Evolutionary conservation across 2,797 vertebrate genomes (phyloP).

Genomic region (Halcyon chelicuti): DNA sequence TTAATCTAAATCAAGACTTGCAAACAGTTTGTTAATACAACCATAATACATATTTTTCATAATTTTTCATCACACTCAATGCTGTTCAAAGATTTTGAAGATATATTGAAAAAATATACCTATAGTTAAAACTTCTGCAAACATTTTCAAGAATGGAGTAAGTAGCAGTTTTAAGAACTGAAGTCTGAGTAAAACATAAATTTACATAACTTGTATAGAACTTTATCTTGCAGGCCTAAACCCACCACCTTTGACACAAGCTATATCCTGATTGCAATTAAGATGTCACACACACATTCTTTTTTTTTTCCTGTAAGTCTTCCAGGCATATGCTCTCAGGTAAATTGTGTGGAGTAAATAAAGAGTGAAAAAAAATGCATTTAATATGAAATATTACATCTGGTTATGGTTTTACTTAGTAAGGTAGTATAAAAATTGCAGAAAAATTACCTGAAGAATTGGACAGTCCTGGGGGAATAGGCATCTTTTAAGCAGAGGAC

Average conservation of each 20-base stretch:
- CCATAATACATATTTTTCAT: constrained; percentile 14
- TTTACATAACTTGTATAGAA: not conserved
- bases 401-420: not conserved
- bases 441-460: not conserved
- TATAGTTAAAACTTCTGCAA: constrained; percentile 66
- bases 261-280: not conserved
- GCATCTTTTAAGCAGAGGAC: not conserved
- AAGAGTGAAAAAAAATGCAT: not conserved
- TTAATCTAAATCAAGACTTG: constrained; percentile 53
- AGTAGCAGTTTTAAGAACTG: constrained; percentile 18
- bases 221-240: not conserved
- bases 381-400: not conserved
- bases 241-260: not conserved
- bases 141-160: constrained; percentile 42
- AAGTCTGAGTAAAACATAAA: constrained; percentile 27
- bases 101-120: constrained; percentile 35
- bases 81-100: constrained; percentile 30
- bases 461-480: not conserved
- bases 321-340: not conserved
- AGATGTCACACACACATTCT: not conserved
- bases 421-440: not conserved
- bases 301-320: not conserved
- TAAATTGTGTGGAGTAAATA: not conserved
- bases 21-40: constrained; percentile 42
- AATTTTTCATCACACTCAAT: constrained; percentile 43